A percentile compares a stretch with the other conserved stretches of the same genome.
Evolutionary conservation across 1,140 invertebrate genomes (phyloP).

Genomic region (Drosophila auraria): DNA sequence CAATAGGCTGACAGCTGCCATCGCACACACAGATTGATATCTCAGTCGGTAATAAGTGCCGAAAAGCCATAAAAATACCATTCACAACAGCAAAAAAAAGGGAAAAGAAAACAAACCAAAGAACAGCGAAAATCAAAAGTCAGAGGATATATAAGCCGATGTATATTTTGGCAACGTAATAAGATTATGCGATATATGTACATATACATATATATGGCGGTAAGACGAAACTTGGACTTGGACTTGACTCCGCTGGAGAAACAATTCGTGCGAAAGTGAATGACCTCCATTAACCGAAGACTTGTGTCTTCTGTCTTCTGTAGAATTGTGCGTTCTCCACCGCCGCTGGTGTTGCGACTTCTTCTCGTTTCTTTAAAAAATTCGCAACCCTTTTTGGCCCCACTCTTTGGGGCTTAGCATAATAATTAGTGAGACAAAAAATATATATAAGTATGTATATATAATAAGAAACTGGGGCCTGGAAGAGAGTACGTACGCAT

Average conservation of each 20-base stretch:
- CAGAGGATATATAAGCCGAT: conserved; percentile 30
- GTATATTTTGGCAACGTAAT: conserved; percentile 68
- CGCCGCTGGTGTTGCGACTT: conserved; percentile 8
- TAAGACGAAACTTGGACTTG: conserved; percentile 63
- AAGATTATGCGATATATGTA: conserved; percentile 66
- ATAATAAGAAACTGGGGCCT: conserved; percentile 45
- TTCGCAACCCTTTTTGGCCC: conserved; percentile 68
- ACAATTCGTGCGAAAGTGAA: conserved; percentile 84
- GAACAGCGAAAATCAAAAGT: conserved; percentile 63
- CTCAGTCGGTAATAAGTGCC: conserved; percentile 64
- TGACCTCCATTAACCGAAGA: conserved; percentile 83
- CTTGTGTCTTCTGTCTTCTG: conserved; percentile 46
- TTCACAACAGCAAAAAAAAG: conserved; percentile 20
- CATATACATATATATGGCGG: conserved; percentile 11
- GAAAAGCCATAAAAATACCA: conserved; percentile 69
- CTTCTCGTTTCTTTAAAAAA: conserved; percentile 49
- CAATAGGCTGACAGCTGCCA: conserved; percentile 60
- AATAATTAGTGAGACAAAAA: conserved; percentile 81
- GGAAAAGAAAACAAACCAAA: conserved; percentile 47
- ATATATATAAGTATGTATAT: conserved; percentile 8
- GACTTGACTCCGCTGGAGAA: conserved; percentile 76
- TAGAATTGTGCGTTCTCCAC: conserved; percentile 56
- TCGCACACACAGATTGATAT: conserved; percentile 53
- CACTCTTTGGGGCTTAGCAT: conserved; percentile 65
- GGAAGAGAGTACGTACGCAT: conserved; percentile 42